phyloP scores from a whole-genome alignment of 2,113 vertebrate genomes.

The Pteruthius melanotis region DNA sequence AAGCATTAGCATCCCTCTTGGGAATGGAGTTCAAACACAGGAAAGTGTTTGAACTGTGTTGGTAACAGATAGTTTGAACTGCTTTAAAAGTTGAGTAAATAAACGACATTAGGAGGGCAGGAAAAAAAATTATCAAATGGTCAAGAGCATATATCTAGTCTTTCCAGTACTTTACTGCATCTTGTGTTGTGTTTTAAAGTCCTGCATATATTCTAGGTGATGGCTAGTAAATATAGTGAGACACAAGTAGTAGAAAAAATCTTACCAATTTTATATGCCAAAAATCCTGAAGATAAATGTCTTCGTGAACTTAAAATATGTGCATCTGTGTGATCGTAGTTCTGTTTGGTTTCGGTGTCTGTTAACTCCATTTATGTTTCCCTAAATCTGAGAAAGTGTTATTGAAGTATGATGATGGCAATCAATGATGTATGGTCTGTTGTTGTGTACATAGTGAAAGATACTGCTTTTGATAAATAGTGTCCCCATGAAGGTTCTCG shows the following conservation, averaged over 20 bases:
- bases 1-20: fast-evolving
- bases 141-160: neutral
- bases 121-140: neutral
- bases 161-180: neutral
- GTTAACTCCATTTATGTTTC: neutral
- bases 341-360: neutral
- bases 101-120: neutral
- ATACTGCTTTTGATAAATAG: neutral
- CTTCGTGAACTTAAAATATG: neutral
- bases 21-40: neutral
- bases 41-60: neutral
- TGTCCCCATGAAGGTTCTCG: neutral
- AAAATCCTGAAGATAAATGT: neutral
- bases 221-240: neutral
- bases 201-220: neutral
- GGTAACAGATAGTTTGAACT: neutral
- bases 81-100: neutral
- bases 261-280: neutral
- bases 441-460: neutral
- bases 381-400: neutral
- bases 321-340: neutral
- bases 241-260: neutral
- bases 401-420: neutral
- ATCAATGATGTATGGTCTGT: neutral
- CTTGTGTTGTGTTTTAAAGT: neutral